A percentile compares a stretch with the other conserved stretches of the same genome.
Evolutionary conservation across 2,888 invertebrate genomes (phyloP).

Genomic region (Bursaphelenchus okinawaensis): DNA sequence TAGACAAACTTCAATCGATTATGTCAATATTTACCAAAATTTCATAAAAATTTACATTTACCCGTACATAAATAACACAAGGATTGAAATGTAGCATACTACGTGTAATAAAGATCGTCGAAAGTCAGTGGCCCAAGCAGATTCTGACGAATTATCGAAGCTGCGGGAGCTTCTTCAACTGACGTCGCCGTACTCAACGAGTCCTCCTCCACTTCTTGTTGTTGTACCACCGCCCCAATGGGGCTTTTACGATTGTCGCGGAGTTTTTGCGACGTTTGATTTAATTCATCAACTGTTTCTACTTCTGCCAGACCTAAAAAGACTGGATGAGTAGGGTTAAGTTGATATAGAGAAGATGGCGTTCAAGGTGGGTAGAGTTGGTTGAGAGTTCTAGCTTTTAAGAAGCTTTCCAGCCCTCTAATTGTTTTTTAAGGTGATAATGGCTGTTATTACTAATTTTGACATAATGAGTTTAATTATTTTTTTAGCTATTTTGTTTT

Average conservation of each 20-base stretch:
- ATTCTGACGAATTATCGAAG: slow-evolving; percentile 47
- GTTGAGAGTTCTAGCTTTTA: no score
- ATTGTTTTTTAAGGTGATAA: no score
- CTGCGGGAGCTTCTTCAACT: slow-evolving; percentile 13
- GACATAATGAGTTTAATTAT: no score
- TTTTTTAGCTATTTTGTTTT: no score
- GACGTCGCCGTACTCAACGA: slow-evolving; percentile 1
- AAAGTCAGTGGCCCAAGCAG: slow-evolving; percentile 50
- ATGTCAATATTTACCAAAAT: no score
- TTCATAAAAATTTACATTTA: no score
- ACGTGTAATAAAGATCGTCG: slow-evolving; percentile 54
- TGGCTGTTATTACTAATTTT: no score
- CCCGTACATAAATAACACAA: background rate
- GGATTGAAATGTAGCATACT: background rate
- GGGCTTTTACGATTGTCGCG: slow-evolving; percentile 6
- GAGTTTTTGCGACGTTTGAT: background rate
- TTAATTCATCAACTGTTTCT: background rate
- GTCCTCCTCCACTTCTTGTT: slow-evolving; percentile 12
- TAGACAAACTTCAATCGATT: no score
- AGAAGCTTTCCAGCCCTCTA: no score
- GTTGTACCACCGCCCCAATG: slow-evolving; percentile 3
- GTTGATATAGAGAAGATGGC: no score
- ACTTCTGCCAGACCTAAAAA: background rate
- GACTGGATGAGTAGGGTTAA: no score
- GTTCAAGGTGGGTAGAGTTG: no score